phyloP scores from a whole-genome alignment of 2,113 vertebrate genomes.

The Menura novaehollandiae region DNA sequence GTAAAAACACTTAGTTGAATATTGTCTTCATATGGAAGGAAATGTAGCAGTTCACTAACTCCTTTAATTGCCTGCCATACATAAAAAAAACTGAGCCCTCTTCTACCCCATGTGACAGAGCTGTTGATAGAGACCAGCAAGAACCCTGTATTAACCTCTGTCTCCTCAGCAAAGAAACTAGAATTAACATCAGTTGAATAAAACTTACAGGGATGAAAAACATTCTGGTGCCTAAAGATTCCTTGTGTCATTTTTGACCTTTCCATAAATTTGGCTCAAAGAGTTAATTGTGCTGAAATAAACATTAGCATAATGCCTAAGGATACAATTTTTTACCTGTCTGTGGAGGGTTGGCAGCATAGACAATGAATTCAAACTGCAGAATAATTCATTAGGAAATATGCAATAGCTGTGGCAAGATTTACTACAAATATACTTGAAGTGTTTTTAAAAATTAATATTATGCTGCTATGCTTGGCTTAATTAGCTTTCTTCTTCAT shows the following conservation, averaged over 20 bases:
- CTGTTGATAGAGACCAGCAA: not conserved
- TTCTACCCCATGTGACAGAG: not conserved
- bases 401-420: constrained; percentile 56
- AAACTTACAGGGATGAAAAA: not conserved
- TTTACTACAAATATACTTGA: constrained; percentile 70
- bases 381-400: constrained; percentile 70
- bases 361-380: constrained; percentile 51
- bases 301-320: constrained; percentile 57
- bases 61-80: not conserved
- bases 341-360: constrained; percentile 38
- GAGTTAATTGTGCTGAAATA: constrained; percentile 58
- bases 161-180: not conserved
- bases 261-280: not conserved
- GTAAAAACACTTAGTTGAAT: not conserved
- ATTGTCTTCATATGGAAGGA: not conserved
- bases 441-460: constrained; percentile 78
- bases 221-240: not conserved
- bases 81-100: not conserved
- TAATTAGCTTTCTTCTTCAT: constrained; percentile 78
- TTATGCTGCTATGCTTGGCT: constrained; percentile 64
- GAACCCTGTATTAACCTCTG: not conserved
- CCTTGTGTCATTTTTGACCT: not conserved
- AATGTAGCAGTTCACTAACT: not conserved
- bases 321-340: constrained; percentile 53
- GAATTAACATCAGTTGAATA: not conserved